Conservation (phyloP, 2,888 invertebrate species). For the Cephus nigrinus region DNA sequence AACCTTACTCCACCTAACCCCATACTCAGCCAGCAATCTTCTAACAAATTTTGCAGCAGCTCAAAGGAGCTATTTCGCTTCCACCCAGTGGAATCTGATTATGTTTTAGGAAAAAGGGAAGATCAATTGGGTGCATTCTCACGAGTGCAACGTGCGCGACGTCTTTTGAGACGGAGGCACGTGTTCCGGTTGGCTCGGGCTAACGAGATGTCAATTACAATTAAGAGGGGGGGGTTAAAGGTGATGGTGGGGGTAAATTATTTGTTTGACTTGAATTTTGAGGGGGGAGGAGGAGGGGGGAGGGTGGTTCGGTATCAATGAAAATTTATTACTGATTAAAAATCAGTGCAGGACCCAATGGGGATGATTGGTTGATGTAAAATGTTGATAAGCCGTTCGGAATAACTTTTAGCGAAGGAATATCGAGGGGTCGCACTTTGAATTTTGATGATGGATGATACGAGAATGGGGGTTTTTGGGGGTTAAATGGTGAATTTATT, state of each 20-base stretch:
- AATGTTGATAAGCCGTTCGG: background rate
- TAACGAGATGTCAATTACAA: background rate
- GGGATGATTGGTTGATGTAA: background rate
- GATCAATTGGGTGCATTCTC: background rate
- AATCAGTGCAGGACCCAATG: background rate
- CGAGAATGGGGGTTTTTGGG: background rate
- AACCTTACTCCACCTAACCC: background rate
- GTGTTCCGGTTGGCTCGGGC: background rate
- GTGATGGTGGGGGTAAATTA: background rate
- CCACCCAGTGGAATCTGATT: background rate
- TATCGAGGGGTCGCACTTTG: background rate
- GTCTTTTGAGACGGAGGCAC: background rate
- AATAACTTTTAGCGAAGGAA: background rate
- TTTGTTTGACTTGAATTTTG: background rate
- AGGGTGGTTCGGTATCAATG: background rate
- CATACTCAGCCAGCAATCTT: background rate
- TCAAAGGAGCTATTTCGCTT: background rate
- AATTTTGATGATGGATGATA: background rate
- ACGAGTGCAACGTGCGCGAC: background rate
- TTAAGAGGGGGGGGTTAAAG: background rate
- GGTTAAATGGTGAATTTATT: background rate
- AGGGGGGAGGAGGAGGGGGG: too few relatives aligned
- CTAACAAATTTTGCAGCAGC: background rate
- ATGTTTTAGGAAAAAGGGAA: background rate
- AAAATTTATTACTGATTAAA: background rate